phyloP scores from a whole-genome alignment of 2,113 vertebrate genomes.

The Strigops habroptila region DNA sequence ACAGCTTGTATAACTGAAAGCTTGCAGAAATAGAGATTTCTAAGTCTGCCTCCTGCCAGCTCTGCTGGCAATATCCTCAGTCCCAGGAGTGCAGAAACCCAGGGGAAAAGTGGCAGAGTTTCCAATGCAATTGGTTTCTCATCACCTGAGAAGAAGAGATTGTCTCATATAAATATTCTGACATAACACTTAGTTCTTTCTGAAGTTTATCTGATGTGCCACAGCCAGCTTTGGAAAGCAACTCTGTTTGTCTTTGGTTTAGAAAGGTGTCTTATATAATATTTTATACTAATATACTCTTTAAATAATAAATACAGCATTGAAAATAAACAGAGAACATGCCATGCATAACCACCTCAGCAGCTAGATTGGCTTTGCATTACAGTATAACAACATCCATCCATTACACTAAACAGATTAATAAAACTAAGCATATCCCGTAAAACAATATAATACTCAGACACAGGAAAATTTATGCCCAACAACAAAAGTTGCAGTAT shows the following conservation, averaged over 20 bases:
- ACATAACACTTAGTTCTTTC: neutral
- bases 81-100: neutral
- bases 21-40: slow-evolving; percentile 6
- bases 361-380: neutral
- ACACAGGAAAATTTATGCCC: neutral
- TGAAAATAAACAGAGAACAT: slow-evolving; percentile 5
- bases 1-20: neutral
- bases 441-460: slow-evolving; percentile 6
- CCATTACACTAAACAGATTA: neutral
- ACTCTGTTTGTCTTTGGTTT: neutral
- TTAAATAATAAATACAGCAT: slow-evolving; percentile 42
- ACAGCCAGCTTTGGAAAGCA: neutral
- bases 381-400: neutral
- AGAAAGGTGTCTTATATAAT: neutral
- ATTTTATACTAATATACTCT: neutral
- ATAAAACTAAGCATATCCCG: neutral
- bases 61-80: neutral
- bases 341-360: slow-evolving; percentile 5
- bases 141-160: slow-evolving; percentile 11
- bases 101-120: neutral
- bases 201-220: slow-evolving; percentile 17
- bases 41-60: neutral
- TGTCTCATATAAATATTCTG: slow-evolving; percentile 9
- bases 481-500: neutral
- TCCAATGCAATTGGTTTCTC: slow-evolving; percentile 4